These are phyloP conservation scores for Dipus sagitta DNA, from an alignment of 2,797 vertebrate genomes.

Conservation along the genomic window DNA sequence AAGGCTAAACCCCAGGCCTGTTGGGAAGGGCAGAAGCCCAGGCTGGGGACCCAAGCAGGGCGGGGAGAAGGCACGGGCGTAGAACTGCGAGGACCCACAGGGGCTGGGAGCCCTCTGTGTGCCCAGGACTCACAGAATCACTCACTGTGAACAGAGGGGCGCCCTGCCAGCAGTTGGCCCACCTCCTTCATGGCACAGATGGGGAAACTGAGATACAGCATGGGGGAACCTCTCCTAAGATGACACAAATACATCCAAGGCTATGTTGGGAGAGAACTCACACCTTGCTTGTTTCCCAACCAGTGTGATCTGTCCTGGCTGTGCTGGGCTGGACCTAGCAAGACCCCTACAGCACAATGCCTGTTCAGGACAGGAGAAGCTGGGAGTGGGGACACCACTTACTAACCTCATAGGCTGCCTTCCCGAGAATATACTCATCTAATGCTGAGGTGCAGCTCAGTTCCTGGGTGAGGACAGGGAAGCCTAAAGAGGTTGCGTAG, in stretches of 20 bases:
- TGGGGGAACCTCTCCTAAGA: background rate
- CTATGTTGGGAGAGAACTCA: background rate
- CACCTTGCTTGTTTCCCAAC: background rate
- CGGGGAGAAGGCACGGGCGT: accelerated
- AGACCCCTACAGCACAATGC: background rate
- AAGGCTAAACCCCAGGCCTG: constrained; percentile 7
- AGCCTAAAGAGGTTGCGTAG: background rate
- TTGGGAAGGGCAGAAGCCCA: background rate
- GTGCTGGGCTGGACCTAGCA: background rate
- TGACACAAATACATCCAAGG: background rate
- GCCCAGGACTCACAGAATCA: background rate
- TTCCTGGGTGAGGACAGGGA: background rate
- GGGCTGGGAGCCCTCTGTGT: background rate
- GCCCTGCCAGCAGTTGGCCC: background rate
- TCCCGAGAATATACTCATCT: accelerated
- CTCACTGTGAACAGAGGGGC: background rate
- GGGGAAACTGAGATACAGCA: background rate
- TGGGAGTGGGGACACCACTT: background rate
- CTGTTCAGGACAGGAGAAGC: background rate
- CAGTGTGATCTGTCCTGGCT: background rate
- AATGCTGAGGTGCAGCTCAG: background rate
- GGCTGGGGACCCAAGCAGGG: background rate
- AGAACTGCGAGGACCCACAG: background rate
- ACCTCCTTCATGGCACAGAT: background rate
- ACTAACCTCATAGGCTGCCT: accelerated